Evolutionary conservation across 2,888 invertebrate genomes (phyloP).

Genomic region (Patella ulyssiponensis): DNA sequence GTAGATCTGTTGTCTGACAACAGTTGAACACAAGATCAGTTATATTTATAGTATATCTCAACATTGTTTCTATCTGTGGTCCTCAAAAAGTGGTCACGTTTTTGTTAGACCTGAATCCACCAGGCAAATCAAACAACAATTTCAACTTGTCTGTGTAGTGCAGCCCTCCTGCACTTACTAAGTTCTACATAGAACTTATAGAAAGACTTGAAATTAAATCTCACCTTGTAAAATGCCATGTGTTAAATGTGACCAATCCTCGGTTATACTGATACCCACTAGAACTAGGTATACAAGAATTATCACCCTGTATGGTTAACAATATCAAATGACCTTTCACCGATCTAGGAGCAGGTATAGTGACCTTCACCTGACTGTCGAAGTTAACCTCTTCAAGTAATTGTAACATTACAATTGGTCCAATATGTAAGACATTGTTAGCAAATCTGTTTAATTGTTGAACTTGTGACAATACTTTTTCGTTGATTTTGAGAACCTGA

Average conservation of each 20-base stretch:
- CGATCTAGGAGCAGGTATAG: constrained; percentile 62
- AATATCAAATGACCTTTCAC: constrained; percentile 57
- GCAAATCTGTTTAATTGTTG: constrained; percentile 39
- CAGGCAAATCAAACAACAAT: not conserved
- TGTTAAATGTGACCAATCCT: constrained; percentile 58
- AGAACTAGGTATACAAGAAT: constrained; percentile 62
- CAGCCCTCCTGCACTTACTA: no score
- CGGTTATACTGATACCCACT: constrained; percentile 55
- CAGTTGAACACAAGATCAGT: no score
- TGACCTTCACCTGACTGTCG: constrained; percentile 58
- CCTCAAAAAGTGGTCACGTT: no score
- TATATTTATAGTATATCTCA: no score
- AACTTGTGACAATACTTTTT: constrained; percentile 27
- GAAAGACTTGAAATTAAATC: constrained; percentile 14
- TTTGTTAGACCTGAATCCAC: no score
- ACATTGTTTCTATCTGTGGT: no score
- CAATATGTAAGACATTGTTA: constrained; percentile 60
- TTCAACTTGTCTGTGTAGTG: not conserved
- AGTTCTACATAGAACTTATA: no score
- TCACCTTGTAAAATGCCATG: constrained; percentile 67
- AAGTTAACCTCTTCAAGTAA: constrained; percentile 44
- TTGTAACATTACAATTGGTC: constrained; percentile 57
- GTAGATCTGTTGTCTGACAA: no score
- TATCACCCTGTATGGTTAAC: constrained; percentile 65
- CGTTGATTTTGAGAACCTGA: constrained; percentile 25